phyloP scores from a whole-genome alignment of 1,140 invertebrate genomes.

The Platyscapa corneri region DNA sequence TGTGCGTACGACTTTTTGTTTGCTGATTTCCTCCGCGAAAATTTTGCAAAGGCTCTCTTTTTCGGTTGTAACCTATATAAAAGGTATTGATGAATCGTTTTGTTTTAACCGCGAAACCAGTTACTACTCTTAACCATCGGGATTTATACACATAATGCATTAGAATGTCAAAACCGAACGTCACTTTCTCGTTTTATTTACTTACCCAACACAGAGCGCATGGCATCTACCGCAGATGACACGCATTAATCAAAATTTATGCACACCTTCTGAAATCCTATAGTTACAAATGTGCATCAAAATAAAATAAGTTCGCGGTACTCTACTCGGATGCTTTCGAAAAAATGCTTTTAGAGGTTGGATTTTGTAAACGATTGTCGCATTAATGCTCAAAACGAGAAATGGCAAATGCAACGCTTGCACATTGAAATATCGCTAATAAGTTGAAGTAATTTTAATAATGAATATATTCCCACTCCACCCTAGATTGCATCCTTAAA shows the following conservation, averaged over 20 bases:
- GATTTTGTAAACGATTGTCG: not conserved
- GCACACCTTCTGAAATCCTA: constrained; percentile 16
- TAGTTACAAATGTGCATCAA: constrained; percentile 22
- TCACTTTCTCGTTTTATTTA: constrained; percentile 32
- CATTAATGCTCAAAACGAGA: not conserved
- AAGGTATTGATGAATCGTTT: not conserved
- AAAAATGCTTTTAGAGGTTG: not conserved
- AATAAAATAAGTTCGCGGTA: not conserved
- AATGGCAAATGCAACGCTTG: not conserved
- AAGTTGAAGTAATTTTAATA: not conserved
- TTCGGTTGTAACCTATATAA: too few species aligned
- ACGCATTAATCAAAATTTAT: constrained; percentile 37
- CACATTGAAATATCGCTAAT: not conserved
- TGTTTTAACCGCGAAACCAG: not conserved
- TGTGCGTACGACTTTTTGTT: not conserved
- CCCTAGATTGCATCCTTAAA: too few species aligned
- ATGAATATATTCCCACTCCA: not conserved
- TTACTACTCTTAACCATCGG: not conserved
- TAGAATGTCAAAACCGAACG: not conserved
- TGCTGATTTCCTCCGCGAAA: too few species aligned
- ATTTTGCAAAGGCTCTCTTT: too few species aligned
- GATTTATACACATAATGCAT: constrained; percentile 1
- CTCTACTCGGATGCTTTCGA: too few species aligned
- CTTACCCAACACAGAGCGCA: not conserved
- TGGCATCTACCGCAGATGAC: constrained; percentile 20